Percentiles rank a stretch among this genome's conserved stretches.
These are phyloP conservation scores for Hylaea fasciaria DNA, from an alignment of 2,888 invertebrate species.

Conservation along the genomic window DNA sequence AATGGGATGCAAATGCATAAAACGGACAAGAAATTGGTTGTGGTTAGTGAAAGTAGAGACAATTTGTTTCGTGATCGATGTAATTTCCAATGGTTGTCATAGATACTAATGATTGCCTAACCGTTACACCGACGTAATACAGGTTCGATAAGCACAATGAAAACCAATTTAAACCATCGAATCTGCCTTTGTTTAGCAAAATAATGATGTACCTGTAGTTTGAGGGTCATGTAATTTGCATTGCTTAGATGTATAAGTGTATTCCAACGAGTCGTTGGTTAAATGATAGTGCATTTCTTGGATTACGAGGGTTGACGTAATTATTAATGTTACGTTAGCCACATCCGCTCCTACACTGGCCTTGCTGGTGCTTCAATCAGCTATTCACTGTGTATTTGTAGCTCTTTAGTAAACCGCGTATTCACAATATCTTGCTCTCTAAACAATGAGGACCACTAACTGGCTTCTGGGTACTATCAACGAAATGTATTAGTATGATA, in stretches of 20 bases:
- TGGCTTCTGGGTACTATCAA: too few relatives aligned
- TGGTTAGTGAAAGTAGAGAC: conserved; percentile 49
- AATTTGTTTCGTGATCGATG: conserved; percentile 43
- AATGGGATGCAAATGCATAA: conserved; percentile 14
- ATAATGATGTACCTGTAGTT: too few relatives aligned
- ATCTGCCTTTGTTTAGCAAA: too few relatives aligned
- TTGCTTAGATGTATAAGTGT: conserved; percentile 10
- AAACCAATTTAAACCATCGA: neutral
- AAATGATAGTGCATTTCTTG: conserved; percentile 61
- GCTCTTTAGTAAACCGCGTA: neutral
- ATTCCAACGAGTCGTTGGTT: conserved; percentile 40
- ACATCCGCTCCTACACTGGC: conserved; percentile 58
- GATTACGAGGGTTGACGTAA: conserved; percentile 66
- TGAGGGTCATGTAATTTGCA: neutral
- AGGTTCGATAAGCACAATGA: neutral
- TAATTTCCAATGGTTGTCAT: conserved; percentile 31
- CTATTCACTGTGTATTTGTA: neutral
- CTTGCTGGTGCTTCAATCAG: conserved; percentile 46
- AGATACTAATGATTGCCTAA: conserved; percentile 10
- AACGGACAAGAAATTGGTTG: conserved; percentile 41
- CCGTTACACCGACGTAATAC: neutral
- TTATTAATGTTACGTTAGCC: conserved; percentile 59
- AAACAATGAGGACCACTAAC: too few relatives aligned
- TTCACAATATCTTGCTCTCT: too few relatives aligned
- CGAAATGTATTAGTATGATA: too few relatives aligned